These are phyloP conservation scores for Muricea muricata DNA, from an alignment of 92 coral and sea anemone genomes.

Conservation along the genomic window DNA sequence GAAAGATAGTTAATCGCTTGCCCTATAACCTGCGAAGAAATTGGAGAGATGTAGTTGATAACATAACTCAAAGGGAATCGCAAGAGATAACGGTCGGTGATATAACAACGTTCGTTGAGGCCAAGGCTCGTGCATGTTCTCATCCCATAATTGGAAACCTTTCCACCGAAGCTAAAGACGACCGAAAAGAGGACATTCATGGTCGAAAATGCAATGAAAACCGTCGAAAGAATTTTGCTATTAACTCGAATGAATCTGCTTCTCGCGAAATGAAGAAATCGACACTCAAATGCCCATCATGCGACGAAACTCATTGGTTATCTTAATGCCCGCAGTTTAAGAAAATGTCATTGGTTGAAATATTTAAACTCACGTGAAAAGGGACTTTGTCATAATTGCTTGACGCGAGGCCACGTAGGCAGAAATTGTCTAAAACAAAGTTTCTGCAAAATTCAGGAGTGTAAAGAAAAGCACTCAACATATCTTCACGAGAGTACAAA, in stretches of 20 bases:
- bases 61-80: neutral
- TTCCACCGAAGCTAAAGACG: neutral
- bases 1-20: slow-evolving; percentile 11
- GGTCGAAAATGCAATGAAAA: neutral
- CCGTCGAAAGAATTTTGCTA: neutral
- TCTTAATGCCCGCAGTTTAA: slow-evolving; percentile 11
- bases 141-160: slow-evolving; percentile 56
- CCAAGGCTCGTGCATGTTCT: slow-evolving; percentile 45
- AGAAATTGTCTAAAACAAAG: slow-evolving; percentile 12
- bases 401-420: neutral
- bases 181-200: neutral
- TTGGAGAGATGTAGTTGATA: slow-evolving; percentile 32
- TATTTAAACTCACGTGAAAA: neutral
- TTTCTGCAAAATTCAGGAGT: slow-evolving; percentile 6
- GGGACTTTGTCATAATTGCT: slow-evolving; percentile 31
- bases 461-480: slow-evolving; percentile 27
- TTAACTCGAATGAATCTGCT: neutral
- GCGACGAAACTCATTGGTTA: slow-evolving; percentile 13
- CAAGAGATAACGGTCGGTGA: slow-evolving; percentile 14
- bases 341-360: neutral
- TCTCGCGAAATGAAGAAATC: neutral
- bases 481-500: neutral
- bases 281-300: neutral
- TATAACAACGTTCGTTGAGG: slow-evolving; percentile 34
- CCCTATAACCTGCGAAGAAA: slow-evolving; percentile 17